Conservation (phyloP, 2,797 vertebrate species). For the Trachops cirrhosus region DNA sequence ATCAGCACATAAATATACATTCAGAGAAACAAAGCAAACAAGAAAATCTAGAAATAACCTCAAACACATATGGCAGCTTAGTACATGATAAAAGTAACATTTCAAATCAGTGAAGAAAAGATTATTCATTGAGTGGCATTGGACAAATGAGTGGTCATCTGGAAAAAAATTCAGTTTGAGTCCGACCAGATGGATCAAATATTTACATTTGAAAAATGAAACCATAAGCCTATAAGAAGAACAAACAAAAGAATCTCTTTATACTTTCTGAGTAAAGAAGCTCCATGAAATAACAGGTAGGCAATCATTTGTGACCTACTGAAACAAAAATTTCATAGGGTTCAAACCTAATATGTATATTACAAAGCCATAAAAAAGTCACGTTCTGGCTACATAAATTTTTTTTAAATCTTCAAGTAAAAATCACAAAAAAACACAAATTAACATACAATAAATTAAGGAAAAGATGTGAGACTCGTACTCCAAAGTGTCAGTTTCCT, state of each 20-base stretch:
- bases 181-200: neutral
- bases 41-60: neutral
- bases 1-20: neutral
- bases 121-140: neutral
- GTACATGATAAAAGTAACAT: neutral
- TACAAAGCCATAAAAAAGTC: neutral
- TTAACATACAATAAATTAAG: neutral
- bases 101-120: neutral
- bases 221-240: neutral
- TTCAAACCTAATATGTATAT: neutral
- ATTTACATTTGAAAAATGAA: neutral
- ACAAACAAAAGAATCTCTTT: neutral
- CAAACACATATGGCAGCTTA: neutral
- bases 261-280: neutral
- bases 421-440: neutral
- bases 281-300: neutral
- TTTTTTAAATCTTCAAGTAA: neutral
- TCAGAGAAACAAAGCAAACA: neutral
- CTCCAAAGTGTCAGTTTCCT: neutral
- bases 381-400: neutral
- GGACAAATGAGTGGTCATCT: neutral
- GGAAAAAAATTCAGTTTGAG: slow-evolving; percentile 20
- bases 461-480: neutral
- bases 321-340: neutral
- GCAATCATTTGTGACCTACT: neutral